Percentiles rank a stretch among this genome's conserved stretches.
phyloP scores from a whole-genome alignment of 2,797 vertebrate species.

The Sus cebifrons region DNA sequence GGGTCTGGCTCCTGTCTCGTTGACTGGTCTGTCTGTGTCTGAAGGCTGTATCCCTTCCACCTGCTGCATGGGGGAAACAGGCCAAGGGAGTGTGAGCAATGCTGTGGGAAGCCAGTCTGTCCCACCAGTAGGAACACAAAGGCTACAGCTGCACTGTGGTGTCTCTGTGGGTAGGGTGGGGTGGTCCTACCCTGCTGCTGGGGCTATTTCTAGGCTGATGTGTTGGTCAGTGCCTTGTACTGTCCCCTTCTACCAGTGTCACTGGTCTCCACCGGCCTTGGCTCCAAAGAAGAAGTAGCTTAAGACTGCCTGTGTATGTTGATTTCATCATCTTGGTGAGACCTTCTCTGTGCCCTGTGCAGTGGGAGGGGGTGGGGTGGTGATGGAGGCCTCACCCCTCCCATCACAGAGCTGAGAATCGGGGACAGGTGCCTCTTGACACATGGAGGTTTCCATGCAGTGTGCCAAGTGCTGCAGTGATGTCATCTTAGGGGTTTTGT shows the following conservation, averaged over 20 bases:
- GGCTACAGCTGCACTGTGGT: background rate
- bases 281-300: background rate
- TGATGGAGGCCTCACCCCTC: background rate
- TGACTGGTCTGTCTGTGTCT: background rate
- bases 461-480: accelerated
- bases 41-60: background rate
- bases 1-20: background rate
- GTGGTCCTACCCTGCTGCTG: background rate
- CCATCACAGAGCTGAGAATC: background rate
- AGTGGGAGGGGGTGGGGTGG: too few species aligned
- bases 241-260: too few species aligned
- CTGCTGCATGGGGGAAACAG: background rate
- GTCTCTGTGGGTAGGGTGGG: background rate
- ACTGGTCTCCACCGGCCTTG: background rate
- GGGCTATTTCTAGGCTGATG: background rate
- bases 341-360: background rate
- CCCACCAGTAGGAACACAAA: background rate
- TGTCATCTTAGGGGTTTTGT: background rate
- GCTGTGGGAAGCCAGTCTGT: background rate
- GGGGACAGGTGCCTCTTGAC: background rate
- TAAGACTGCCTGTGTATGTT: background rate
- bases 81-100: background rate
- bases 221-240: background rate
- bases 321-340: background rate
- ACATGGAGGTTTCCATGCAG: background rate